phyloP scores from a whole-genome alignment of 1,140 invertebrate genomes.

The Lepidurus arcticus region DNA sequence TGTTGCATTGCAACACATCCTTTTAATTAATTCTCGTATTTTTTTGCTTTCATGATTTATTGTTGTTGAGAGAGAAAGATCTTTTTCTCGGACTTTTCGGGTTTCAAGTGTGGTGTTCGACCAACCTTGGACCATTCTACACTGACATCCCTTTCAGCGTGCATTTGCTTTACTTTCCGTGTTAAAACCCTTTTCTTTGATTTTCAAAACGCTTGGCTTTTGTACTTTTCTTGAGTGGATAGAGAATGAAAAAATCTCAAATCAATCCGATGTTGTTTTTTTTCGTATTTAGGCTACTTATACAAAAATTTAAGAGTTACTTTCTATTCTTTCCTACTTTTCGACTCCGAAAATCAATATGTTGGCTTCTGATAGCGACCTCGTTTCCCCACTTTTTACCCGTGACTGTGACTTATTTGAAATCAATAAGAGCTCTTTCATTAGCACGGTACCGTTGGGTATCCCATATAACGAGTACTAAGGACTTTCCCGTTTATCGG shows the following conservation, averaged over 20 bases:
- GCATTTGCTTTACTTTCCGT: no score
- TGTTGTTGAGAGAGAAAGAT: no score
- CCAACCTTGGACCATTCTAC: no score
- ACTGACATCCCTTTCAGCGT: no score
- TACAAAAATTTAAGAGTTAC: background rate
- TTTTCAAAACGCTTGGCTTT: no score
- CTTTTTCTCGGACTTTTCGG: no score
- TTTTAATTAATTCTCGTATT: no score
- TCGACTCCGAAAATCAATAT: background rate
- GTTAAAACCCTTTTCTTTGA: no score
- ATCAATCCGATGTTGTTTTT: background rate
- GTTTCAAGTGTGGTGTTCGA: no score
- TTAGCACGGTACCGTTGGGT: background rate
- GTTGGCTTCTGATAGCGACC: background rate
- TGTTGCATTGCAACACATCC: no score
- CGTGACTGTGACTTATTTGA: background rate
- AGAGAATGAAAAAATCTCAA: background rate
- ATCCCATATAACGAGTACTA: background rate
- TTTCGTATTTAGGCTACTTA: background rate
- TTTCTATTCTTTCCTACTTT: background rate
- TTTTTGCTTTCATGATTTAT: no score
- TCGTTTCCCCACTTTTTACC: background rate
- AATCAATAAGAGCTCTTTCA: slow-evolving; percentile 19
- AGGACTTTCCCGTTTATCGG: background rate
- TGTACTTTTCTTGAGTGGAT: no score